phyloP scores from a whole-genome alignment of 2,797 vertebrate genomes.

The Adelosebastes latens region DNA sequence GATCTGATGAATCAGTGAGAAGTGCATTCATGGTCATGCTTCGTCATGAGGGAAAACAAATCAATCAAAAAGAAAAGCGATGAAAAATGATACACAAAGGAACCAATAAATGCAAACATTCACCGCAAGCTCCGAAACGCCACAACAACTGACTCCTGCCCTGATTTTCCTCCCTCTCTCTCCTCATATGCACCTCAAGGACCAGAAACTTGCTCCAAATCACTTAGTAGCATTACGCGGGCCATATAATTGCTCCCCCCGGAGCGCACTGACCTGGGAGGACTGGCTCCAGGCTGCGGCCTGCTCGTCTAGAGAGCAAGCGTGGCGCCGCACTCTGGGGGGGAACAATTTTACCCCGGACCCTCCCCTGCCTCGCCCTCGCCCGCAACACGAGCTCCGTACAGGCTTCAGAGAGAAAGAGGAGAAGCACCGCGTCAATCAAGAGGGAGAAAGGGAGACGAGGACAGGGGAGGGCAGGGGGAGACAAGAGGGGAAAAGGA shows the following conservation, averaged over 20 bases:
- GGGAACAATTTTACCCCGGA: conserved; percentile 86
- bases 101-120: conserved; percentile 46
- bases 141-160: conserved; percentile 53
- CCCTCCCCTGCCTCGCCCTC: conserved; percentile 81
- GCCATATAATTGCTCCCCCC: conserved; percentile 86
- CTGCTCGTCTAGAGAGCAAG: conserved; percentile 88
- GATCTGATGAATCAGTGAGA: conserved; percentile 39
- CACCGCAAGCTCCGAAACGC: conserved; percentile 42
- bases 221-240: conserved; percentile 54
- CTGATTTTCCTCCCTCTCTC: conserved; percentile 25
- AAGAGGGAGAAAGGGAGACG: conserved; percentile 52
- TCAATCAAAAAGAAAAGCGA: conserved; percentile 28
- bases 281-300: conserved; percentile 88
- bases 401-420: conserved; percentile 87
- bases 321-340: conserved; percentile 86
- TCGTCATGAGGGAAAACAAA: conserved; percentile 1
- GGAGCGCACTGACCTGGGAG: conserved; percentile 88
- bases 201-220: conserved; percentile 61
- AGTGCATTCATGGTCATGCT: conserved; percentile 47
- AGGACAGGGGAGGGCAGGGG: conserved; percentile 16
- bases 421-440: conserved; percentile 83
- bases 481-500: conserved; percentile 1
- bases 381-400: conserved; percentile 86
- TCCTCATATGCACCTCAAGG: conserved; percentile 46
- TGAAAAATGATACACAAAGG: conserved; percentile 37